These are phyloP conservation scores for Eristalis arbustorum DNA, from an alignment of 2,888 invertebrate species.

Conservation along the genomic window DNA sequence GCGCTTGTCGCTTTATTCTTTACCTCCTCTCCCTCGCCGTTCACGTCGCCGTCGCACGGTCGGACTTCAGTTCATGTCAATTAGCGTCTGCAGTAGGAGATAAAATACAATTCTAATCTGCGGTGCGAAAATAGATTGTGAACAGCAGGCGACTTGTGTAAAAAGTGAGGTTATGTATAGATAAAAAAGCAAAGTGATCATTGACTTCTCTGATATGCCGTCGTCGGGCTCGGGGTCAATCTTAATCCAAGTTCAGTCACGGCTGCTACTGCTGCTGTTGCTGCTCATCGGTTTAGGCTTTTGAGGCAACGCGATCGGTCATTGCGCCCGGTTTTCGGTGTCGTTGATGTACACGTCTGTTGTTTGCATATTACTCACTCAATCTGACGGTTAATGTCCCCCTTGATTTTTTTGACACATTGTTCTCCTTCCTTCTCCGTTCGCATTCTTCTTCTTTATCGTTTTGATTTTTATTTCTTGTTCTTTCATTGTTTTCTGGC, in stretches of 20 bases:
- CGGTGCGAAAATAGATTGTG: slow-evolving; percentile 42
- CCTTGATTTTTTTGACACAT: slow-evolving; percentile 67
- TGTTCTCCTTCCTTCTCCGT: slow-evolving; percentile 2
- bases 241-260: slow-evolving; percentile 64
- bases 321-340: slow-evolving; percentile 29
- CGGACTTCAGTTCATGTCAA: slow-evolving; percentile 28
- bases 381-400: slow-evolving; percentile 68
- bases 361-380: slow-evolving; percentile 44
- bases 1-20: slow-evolving; percentile 10
- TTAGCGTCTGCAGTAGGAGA: slow-evolving; percentile 43
- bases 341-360: not conserved
- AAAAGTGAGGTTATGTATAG: slow-evolving; percentile 3
- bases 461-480: slow-evolving; percentile 9
- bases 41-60: not conserved
- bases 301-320: slow-evolving; percentile 38
- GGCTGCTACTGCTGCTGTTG: too few species aligned
- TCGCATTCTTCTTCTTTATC: not conserved
- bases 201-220: slow-evolving; percentile 31
- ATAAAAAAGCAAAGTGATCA: slow-evolving; percentile 16
- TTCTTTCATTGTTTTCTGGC: slow-evolving; percentile 2
- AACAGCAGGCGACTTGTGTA: not conserved
- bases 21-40: not conserved
- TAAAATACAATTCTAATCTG: slow-evolving; percentile 60
- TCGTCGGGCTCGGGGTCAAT: slow-evolving; percentile 34
- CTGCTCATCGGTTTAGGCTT: slow-evolving; percentile 47